Evolutionary conservation across 2,888 invertebrate species (phyloP).

Genomic region (Slavum lentiscoides): DNA sequence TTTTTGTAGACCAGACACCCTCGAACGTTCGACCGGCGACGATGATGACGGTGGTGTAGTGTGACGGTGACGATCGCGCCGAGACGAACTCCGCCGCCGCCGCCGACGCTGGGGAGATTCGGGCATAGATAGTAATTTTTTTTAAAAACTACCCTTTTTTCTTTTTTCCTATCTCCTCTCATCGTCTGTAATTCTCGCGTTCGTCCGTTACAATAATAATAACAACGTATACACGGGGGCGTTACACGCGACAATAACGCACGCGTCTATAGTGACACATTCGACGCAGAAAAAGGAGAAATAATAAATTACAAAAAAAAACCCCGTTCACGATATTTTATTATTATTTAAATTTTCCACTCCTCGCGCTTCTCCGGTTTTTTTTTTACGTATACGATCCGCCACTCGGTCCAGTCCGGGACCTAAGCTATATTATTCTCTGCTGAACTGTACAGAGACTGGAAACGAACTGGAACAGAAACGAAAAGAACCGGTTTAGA

Average conservation of each 20-base stretch:
- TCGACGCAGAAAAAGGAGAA: background rate
- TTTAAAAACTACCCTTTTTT: slow-evolving; percentile 15
- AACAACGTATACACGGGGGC: background rate
- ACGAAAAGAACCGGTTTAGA: too few relatives aligned
- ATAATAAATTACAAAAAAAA: background rate
- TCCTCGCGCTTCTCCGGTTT: too few relatives aligned
- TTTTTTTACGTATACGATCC: too few relatives aligned
- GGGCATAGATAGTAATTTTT: background rate
- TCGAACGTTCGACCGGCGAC: background rate
- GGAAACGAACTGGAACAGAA: too few relatives aligned
- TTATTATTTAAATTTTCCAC: too few relatives aligned
- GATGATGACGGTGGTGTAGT: background rate
- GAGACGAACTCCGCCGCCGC: background rate
- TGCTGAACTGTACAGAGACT: too few relatives aligned
- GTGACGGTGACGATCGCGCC: background rate
- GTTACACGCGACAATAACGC: background rate
- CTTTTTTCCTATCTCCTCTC: background rate
- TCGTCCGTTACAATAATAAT: too few relatives aligned
- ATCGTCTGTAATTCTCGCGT: background rate
- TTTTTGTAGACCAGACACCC: background rate
- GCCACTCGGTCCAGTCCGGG: too few relatives aligned
- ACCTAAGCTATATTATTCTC: too few relatives aligned
- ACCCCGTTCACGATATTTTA: background rate
- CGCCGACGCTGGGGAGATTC: slow-evolving; percentile 12
- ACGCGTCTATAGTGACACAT: background rate